Percentiles rank a stretch among this genome's conserved stretches.
Conservation (phyloP, 2,797 vertebrate genomes). For the Xiphophorus birchmanni region DNA sequence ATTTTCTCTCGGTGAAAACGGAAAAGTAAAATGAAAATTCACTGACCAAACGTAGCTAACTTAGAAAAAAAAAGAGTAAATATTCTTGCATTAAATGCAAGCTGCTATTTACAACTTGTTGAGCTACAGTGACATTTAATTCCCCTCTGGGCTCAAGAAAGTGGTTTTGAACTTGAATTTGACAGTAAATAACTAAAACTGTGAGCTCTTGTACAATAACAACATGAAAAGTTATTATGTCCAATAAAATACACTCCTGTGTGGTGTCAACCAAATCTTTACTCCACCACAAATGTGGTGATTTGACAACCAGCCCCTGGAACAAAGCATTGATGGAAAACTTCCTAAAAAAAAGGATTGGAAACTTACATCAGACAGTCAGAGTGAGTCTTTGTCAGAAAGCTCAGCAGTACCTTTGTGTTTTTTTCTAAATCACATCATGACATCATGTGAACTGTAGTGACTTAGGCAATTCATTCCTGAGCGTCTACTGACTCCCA, state of each 20-base stretch:
- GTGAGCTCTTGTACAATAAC: background rate
- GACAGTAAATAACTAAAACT: background rate
- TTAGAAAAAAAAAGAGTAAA: background rate
- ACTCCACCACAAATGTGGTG: background rate
- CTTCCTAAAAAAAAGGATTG: background rate
- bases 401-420: background rate
- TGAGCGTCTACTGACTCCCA: background rate
- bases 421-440: background rate
- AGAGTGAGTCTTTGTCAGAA: background rate
- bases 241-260: too few species aligned
- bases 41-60: too few species aligned
- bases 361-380: background rate
- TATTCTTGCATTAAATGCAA: background rate
- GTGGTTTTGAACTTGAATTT: background rate
- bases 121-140: too few species aligned
- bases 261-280: background rate
- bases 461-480: background rate
- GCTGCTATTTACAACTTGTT: background rate
- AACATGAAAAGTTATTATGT: background rate
- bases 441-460: background rate
- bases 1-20: too few species aligned
- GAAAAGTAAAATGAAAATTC: background rate
- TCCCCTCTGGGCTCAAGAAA: background rate
- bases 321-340: background rate
- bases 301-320: background rate